A percentile compares a stretch with the other conserved stretches of the same genome.
Evolutionary conservation across 2,113 vertebrate species (phyloP).

Genomic region (Osmerus eperlanus): DNA sequence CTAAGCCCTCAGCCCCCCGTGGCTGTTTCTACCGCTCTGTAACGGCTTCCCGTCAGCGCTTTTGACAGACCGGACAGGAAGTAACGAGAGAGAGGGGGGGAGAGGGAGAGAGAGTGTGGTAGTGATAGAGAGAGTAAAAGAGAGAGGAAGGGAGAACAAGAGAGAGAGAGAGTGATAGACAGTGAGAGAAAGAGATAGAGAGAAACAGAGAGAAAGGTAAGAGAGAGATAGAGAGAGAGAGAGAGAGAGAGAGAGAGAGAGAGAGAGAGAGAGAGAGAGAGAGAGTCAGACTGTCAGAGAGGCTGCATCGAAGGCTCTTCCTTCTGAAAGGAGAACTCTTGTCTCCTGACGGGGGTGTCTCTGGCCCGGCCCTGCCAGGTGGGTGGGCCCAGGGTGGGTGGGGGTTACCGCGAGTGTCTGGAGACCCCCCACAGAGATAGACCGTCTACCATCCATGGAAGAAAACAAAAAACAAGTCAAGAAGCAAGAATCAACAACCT

Average conservation of each 20-base stretch:
- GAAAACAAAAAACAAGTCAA: too few species aligned
- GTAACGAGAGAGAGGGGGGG: constrained; percentile 41
- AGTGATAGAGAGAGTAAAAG: constrained; percentile 11
- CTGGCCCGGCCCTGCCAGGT: too few species aligned
- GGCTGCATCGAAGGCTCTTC: background rate
- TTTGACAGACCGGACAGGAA: constrained; percentile 51
- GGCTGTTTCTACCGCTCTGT: too few species aligned
- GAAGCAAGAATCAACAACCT: too few species aligned
- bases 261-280: constrained; percentile 4
- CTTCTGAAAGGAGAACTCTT: too few species aligned
- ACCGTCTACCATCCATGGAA: too few species aligned
- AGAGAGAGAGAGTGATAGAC: background rate
- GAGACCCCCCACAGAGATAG: too few species aligned
- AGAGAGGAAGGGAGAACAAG: constrained; percentile 18
- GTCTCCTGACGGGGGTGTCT: too few species aligned
- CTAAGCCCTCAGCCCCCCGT: too few species aligned
- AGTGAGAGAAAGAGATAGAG: background rate
- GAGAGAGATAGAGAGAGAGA: background rate
- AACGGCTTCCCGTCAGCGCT: too few species aligned
- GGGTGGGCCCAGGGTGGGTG: too few species aligned
- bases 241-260: constrained; percentile 27
- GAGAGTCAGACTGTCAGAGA: constrained; percentile 19
- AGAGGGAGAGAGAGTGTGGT: background rate
- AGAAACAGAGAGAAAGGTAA: constrained; percentile 23
- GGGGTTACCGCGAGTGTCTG: too few species aligned